Evolutionary conservation across 2,888 invertebrate genomes (phyloP), one percentile per base, ranked within the genome.

Genomic region (Zygothrica quintamaculata): DNA sequence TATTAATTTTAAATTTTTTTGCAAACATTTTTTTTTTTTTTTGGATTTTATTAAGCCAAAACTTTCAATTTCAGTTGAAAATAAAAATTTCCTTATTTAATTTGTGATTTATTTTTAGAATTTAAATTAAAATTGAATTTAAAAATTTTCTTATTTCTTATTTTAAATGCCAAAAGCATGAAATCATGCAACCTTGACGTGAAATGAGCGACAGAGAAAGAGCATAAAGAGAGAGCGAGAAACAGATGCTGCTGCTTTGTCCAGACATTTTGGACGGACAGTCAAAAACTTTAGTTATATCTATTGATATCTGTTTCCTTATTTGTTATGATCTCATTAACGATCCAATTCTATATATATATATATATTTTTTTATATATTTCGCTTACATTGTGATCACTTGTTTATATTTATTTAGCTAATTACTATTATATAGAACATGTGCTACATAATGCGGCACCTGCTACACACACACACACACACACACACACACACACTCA

Each of bases 101-200:
- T 56, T 29, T n/a, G 7, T 5, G 9, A 1, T 8, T 29, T 80
- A 79, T 85, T 82, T 78, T 58, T 80, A 77, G 74, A 39, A 46
- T 18, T 43, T n/a, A n/a, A n/a, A n/a, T n/a, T n/a, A n/a, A n/a
- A n/a, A n/a, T n/a, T n/a, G n/a, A 6, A 61, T 25, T 22, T 22
- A 22, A 22, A 37, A 56, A 68, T 25, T 61, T 46, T n/a, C 47
- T 37, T 61, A 58, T 77, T 62, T 29, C n/a, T n/a, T n/a, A n/a
- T n/a, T 37, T 58, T 8, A 33, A 31, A 61, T 77, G 64, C 71
- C 71, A 68, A 57, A 34, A 64, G 67, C 36, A 77, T 84, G 78
- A 78, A 84, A 70, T 78, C 82, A 77, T 26, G 13, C 55, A 62
- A 59, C 79, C 79, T 82, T 80, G 73, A 78, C 51, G 18, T 5